Evolutionary conservation across 2,888 invertebrate genomes (phyloP), one percentile per base, ranked within the genome.

Genomic region (Criorhina ranunculi): DNA sequence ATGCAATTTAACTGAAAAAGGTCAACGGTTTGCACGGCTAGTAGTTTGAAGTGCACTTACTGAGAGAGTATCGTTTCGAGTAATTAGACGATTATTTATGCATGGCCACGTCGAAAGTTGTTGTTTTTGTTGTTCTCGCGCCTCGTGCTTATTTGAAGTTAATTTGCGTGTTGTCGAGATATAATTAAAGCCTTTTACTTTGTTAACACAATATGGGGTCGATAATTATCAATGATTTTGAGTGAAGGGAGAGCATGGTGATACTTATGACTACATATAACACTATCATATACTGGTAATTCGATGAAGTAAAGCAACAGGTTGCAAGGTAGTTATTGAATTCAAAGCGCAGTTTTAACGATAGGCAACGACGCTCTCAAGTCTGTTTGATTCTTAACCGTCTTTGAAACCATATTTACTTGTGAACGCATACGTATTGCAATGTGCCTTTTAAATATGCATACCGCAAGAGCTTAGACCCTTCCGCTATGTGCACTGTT

Each of bases 141-240:
- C 11, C 5, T 12, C 11, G 17, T 24, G 35, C 19, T 33, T 29
- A 35, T n/a, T 46, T 57, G 57, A 44, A 46, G 7, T 33, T 35
- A 35, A 69, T 69, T 69, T 46, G 57, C 44, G 15, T 46, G 46
- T 46, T 17, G 5, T 29, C 53, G 29, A 6, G 51, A 17, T 42
- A 42, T 53, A 55, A 57, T 69, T 69, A 33, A 51, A 37, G 67
- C 53, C 57, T 24, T 35, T 67, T n/a, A 29, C 44, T 35, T 35
- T 55, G 44, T 69, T 37, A 19, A 15, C 49, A 55, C 12, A 6
- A 24, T 44, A 33, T 9, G 24, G 1, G 15, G 24, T 8, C 15
- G 46, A 29, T 51, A 49, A 53, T 66, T 53, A 40, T 9, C 15
- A 40, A 53, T 53, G 24, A 53, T 12, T 24, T 51, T 35, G 62